Evolutionary conservation across 1,140 invertebrate genomes (phyloP), one percentile per base, ranked within the genome.

Genomic region (Doryteuthis pealeii): DNA sequence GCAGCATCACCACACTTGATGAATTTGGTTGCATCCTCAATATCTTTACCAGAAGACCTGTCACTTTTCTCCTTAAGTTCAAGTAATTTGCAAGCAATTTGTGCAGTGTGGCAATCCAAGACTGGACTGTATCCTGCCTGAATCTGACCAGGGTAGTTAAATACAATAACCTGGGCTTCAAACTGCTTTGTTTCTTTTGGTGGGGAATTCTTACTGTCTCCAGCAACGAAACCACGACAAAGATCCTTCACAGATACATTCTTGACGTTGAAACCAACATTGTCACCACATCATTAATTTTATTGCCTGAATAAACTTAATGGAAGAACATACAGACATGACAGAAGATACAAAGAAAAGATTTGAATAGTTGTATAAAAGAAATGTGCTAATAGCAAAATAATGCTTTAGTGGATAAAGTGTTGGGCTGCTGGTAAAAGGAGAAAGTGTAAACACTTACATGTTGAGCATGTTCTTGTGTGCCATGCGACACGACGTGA

Each of bases 221-320:
- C 97, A 84, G 95, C 94, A 26, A 99, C 97, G 83, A 94, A 98
- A 73, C 98, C 98, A 90, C 97, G 93, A 86, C 96, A 92, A 87
- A 99, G 90, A 88, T 99, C 97, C 90, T 99, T 99, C 45, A 99
- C 96, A 8, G 97, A 97, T 8, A 99, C 95, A 91, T 99, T 99
- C 92, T 99, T 99, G 5, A 99, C 95, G 91, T 99, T 99, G 91
- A 99, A 99, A 84, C 97, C 97, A 83, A 99, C 97, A 86, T 99
- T 99, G 90, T 99, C 97, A 77, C 97, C 97, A n/a, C n/a, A n/a
- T n/a, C n/a, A n/a, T n/a, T n/a, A n/a, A n/a, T n/a, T n/a, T n/a
- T n/a, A n/a, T n/a, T n/a, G n/a, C n/a, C n/a, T n/a, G n/a, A n/a
- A n/a, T n/a, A n/a, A n/a, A n/a, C n/a, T n/a, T n/a, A n/a, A n/a